phyloP scores from a whole-genome alignment of 2,888 invertebrate genomes.

The Tetramorium bicarinatum region DNA sequence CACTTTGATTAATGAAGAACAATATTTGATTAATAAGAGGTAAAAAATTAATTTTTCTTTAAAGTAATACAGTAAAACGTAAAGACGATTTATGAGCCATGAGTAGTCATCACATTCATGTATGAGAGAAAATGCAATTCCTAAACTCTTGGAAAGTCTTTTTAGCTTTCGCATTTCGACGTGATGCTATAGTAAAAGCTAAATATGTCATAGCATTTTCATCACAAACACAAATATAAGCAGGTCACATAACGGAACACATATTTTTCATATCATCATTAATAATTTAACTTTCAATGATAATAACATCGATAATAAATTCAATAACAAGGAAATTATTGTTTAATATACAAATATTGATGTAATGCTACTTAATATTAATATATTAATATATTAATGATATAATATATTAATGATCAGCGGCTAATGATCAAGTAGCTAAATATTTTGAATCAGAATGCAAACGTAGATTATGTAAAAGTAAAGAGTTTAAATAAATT shows the following conservation, averaged over 20 bases:
- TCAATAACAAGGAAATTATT: not conserved
- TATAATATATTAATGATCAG: too few species aligned
- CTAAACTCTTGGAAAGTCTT: slow-evolving; percentile 20
- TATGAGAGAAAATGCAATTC: slow-evolving; percentile 8
- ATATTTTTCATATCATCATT: slow-evolving; percentile 7
- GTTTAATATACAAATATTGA: not conserved
- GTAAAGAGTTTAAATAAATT: not conserved
- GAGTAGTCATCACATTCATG: not conserved
- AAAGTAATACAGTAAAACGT: not conserved
- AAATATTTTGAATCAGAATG: not conserved
- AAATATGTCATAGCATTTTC: slow-evolving; percentile 27
- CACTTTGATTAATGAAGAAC: not conserved
- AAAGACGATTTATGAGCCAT: not conserved
- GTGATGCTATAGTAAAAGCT: slow-evolving; percentile 17
- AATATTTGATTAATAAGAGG: not conserved
- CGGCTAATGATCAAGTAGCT: not conserved
- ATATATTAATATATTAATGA: too few species aligned
- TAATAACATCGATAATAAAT: not conserved
- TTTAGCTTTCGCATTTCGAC: slow-evolving; percentile 8
- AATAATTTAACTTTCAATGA: not conserved
- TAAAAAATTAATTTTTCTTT: not conserved
- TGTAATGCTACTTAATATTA: not conserved
- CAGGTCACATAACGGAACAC: slow-evolving; percentile 40
- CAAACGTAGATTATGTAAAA: not conserved
- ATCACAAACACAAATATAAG: slow-evolving; percentile 37